These are phyloP conservation scores for Tetramorium parvispinum DNA, from an alignment of 1,140 invertebrate species.

Conservation along the genomic window DNA sequence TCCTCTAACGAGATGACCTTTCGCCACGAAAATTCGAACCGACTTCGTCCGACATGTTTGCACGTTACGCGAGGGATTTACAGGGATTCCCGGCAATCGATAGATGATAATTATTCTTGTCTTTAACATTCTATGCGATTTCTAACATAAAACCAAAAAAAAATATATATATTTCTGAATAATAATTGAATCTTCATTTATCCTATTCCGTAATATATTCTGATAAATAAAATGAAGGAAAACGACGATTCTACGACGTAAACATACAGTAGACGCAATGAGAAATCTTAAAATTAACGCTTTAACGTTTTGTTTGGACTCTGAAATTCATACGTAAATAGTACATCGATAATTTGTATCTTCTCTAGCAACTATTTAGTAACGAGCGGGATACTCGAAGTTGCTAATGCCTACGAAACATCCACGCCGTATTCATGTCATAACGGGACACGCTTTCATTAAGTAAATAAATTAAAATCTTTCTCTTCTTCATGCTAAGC, in stretches of 20 bases:
- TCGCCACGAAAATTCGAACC: conserved; percentile 29
- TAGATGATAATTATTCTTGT: not conserved
- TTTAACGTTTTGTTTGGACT: not conserved
- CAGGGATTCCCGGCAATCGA: not conserved
- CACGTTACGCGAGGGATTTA: conserved; percentile 6
- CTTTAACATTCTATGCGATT: not conserved
- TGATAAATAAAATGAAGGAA: not conserved
- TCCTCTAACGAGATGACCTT: conserved; percentile 63
- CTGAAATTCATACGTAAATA: conserved; percentile 3
- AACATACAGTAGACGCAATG: not conserved
- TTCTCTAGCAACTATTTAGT: conserved; percentile 2
- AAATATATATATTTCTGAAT: not conserved
- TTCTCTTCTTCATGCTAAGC: not conserved
- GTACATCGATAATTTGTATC: conserved; percentile 4
- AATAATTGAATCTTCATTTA: not conserved
- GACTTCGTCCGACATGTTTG: not conserved
- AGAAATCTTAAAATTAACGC: conserved; percentile 14
- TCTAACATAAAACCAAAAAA: not conserved
- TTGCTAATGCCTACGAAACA: conserved; percentile 16
- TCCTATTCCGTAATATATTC: not conserved
- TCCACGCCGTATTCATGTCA: conserved; percentile 44
- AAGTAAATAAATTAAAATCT: conserved; percentile 53
- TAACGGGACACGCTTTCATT: conserved; percentile 44
- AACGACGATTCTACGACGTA: not conserved
- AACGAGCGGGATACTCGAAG: not conserved